Evolutionary conservation across 2,113 vertebrate species (phyloP).

Genomic region (Thomomys bottae): DNA sequence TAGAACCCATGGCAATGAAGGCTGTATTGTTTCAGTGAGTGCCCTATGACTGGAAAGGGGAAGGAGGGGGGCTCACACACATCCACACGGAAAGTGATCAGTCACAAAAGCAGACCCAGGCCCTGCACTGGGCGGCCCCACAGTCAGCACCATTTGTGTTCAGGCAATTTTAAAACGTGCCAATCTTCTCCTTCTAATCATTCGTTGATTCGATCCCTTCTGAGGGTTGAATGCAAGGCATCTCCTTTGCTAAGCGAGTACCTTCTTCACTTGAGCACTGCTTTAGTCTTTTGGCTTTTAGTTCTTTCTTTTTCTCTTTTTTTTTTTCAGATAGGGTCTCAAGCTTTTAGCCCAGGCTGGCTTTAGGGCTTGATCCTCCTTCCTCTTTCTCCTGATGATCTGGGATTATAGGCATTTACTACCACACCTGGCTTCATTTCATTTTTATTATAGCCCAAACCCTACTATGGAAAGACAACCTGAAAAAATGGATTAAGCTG

Average conservation of each 20-base stretch:
- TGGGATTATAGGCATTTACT: too few relatives aligned
- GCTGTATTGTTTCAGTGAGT: background rate
- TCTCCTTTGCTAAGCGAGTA: too few relatives aligned
- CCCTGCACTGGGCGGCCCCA: accelerated
- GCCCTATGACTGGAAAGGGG: background rate
- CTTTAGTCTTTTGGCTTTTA: too few relatives aligned
- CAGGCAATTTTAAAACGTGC: background rate
- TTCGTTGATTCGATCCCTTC: background rate
- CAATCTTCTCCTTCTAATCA: background rate
- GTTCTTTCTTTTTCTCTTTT: too few relatives aligned
- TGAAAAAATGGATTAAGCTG: background rate
- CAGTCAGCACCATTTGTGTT: background rate
- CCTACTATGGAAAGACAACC: accelerated
- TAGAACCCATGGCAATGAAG: background rate
- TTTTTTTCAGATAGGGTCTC: too few relatives aligned
- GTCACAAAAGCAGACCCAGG: background rate
- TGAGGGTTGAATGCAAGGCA: too few relatives aligned
- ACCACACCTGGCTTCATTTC: too few relatives aligned
- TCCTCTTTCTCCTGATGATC: too few relatives aligned
- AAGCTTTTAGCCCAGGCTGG: too few relatives aligned
- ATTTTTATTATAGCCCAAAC: conserved; percentile 15
- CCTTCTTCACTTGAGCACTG: too few relatives aligned
- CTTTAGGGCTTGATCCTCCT: too few relatives aligned
- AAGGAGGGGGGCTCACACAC: accelerated
- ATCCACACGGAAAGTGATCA: background rate